These are phyloP conservation scores for Parasteatoda lunata DNA, from an alignment of 2,888 invertebrate species.

Conservation along the genomic window DNA sequence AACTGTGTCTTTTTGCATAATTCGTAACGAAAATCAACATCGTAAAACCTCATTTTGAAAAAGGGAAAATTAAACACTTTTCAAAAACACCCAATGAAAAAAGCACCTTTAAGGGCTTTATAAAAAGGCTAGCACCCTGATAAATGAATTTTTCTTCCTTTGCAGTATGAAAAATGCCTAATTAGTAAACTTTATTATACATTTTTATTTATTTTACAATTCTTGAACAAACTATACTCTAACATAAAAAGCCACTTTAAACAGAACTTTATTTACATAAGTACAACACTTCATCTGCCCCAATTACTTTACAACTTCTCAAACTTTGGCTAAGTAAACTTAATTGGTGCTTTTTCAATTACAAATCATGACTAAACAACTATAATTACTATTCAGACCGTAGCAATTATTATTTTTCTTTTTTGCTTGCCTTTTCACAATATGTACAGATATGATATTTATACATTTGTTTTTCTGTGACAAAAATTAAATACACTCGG, in stretches of 20 bases:
- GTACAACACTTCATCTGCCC: conserved; percentile 52
- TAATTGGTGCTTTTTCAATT: conserved; percentile 28
- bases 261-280: conserved; percentile 66
- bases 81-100: too few relatives aligned
- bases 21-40: too few relatives aligned
- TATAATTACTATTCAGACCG: conserved; percentile 39
- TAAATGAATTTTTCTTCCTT: not conserved
- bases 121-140: not conserved
- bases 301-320: not conserved
- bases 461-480: conserved; percentile 38
- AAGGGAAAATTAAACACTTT: too few relatives aligned
- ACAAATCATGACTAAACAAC: conserved; percentile 56
- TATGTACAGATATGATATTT: conserved; percentile 55
- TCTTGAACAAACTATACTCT: conserved; percentile 65
- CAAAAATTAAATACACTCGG: conserved; percentile 20
- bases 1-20: too few relatives aligned
- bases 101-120: too few relatives aligned
- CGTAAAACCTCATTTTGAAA: too few relatives aligned
- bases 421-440: conserved; percentile 38
- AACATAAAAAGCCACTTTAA: conserved; percentile 60
- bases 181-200: conserved; percentile 47
- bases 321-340: conserved; percentile 55
- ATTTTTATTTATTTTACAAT: conserved; percentile 42
- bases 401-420: not conserved
- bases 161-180: conserved; percentile 22